Evolutionary conservation across 35 echinoderm and acorn worm genomes (phyloP).

Genomic region (Acanthaster planci): DNA sequence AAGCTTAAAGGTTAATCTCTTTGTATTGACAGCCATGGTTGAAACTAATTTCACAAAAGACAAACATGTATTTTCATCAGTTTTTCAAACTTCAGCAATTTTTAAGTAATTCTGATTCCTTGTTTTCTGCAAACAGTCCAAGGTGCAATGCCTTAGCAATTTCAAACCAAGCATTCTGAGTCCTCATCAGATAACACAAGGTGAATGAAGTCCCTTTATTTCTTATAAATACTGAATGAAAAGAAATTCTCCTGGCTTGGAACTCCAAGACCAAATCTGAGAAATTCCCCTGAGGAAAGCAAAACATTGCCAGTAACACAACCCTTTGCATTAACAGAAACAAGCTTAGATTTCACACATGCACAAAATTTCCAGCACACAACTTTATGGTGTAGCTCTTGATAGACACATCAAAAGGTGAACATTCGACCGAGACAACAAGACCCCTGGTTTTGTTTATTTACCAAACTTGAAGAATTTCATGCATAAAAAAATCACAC

Average conservation of each 20-base stretch:
- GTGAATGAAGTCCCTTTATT: neutral
- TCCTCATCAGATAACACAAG: too few species aligned
- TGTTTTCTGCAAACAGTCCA: too few species aligned
- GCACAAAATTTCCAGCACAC: neutral
- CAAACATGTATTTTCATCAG: too few species aligned
- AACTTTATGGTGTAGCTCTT: conserved; percentile 2
- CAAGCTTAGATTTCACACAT: conserved; percentile 19
- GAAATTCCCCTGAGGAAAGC: conserved; percentile 25
- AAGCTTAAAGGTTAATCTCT: too few species aligned
- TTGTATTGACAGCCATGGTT: too few species aligned
- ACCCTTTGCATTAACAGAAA: conserved; percentile 1
- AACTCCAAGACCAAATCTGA: conserved; percentile 13
- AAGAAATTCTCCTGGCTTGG: neutral
- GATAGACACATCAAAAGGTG: neutral
- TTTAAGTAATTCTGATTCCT: too few species aligned
- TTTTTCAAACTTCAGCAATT: too few species aligned
- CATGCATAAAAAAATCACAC: conserved; percentile 13
- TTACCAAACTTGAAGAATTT: neutral
- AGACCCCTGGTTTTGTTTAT: conserved; percentile 10
- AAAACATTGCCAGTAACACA: conserved; percentile 12
- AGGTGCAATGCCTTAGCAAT: too few species aligned
- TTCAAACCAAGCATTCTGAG: too few species aligned
- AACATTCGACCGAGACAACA: neutral
- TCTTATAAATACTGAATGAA: neutral
- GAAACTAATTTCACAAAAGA: too few species aligned